phyloP scores from a whole-genome alignment of 2,888 invertebrate genomes.

The Oxyteleia sp. region DNA sequence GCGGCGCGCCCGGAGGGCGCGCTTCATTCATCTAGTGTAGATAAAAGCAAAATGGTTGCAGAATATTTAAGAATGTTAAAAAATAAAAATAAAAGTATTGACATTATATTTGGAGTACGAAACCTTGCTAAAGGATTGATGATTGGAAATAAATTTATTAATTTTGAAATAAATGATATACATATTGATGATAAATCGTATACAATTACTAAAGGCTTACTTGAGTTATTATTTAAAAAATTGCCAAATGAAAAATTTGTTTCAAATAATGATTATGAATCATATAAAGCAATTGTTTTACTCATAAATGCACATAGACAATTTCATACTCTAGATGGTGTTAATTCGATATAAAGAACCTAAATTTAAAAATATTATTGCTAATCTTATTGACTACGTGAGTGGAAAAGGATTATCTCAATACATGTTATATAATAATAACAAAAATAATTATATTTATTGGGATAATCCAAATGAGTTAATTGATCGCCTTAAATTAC shows the following conservation, averaged over 20 bases:
- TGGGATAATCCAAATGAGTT: constrained; percentile 30
- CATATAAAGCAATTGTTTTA: constrained; percentile 56
- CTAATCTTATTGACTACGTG: no score
- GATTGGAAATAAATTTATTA: constrained; percentile 54
- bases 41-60: no score
- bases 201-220: constrained; percentile 50
- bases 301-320: constrained; percentile 65
- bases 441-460: constrained; percentile 5
- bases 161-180: constrained; percentile 39
- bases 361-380: no score
- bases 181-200: constrained; percentile 37
- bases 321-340: no score
- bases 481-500: constrained; percentile 3
- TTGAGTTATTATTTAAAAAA: constrained; percentile 68
- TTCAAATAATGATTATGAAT: constrained; percentile 25
- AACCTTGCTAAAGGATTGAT: constrained; percentile 47
- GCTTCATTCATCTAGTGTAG: no score
- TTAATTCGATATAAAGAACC: no score
- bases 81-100: constrained; percentile 10
- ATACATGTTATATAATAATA: neutral
- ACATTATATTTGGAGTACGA: constrained; percentile 66
- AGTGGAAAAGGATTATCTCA: neutral
- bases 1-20: no score
- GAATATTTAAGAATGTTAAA: constrained; percentile 23
- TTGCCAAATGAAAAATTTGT: constrained; percentile 18